Base-by-base conservation (phyloP, 1,140 invertebrate genomes). In the Bicyclus anynana region DNA sequence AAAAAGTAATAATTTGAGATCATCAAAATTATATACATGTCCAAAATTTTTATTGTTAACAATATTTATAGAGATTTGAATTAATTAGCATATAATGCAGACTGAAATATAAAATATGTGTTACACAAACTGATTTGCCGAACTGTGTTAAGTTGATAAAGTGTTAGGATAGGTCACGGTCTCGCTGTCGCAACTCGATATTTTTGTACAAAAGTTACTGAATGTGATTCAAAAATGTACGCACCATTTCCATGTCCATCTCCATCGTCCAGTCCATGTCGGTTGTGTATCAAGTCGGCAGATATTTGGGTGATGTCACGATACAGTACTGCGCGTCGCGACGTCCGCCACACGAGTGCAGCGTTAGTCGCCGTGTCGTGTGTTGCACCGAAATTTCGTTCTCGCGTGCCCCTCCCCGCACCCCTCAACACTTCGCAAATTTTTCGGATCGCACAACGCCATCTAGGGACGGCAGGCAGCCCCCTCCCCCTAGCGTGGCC, bases 331-430 rank as follows among this genome's bases (percentile, higher is more conserved):
- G 76, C 78, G 78, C 84, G 80, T 82, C 79, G 80, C 84, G 84
- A 79, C 80, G 76, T 78, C 77, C 80, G 65, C 75, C 81, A 80
- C 78, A 76, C 79, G 82, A 87, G 80, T 87, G 84, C 84, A 87
- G 80, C 73, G 77, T 81, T 72, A 72, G 84, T 77, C 72, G 75
- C 81, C 72, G 74, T 77, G 74, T 80, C 68, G 78, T 75, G 60
- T 81, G 77, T 84, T 87, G 84, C 84, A 87, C 84, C 84, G 82
- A 87, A 87, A 84, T 74, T 87, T 87, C 80, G 80, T 78, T 80
- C 80, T 77, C 77, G 73, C 75, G 60, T 65, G 62, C 67, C 67
- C n/a, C 63, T 65, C 68, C 72, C 72, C 67, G 52, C 74, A 65
- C 72, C 72, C 69, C 72, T 33, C 69, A 58, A 60, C 72, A 69